Base-by-base conservation (phyloP, 2,888 invertebrate genomes). In the Diabrotica balteata region DNA sequence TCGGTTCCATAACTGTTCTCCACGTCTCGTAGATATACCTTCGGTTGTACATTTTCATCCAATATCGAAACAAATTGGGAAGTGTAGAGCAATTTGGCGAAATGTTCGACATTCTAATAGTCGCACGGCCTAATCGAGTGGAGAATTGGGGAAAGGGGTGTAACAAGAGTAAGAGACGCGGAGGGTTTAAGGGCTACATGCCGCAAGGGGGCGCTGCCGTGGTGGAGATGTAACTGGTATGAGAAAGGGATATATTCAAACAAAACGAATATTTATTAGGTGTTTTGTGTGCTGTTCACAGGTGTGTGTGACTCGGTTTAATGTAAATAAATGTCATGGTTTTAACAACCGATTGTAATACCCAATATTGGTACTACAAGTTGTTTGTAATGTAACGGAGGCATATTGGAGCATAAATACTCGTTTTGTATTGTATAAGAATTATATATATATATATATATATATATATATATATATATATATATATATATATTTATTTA, bases 51-150 rank as follows among this genome's bases (percentile, higher is more conserved):
- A 60, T 50, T 60, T 63, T 59, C 59, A 53, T 63, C 53, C 67
- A 59, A 67, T 67, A 67, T 59, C 63, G 67, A 67, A 59, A 67
- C 67, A 67, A 67, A 67, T 59, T 67, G 63, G 60, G 59, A 67
- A 60, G 54, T 67, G 67, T 59, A 47, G 53, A 67, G 63, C 67
- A 63, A 67, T 67, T 67, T 67, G 50, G 59, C 44, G 63, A 67
- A 60, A 63, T 63, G 67, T 67, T 67, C 63, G 63, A 63, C 67
- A 67, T 67, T 67, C 63, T 67, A 63, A 67, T 67, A 63, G 63
- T 67, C 55, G 67, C 63, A 11, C 52, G 32, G 32, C 45, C 60
- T 67, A 67, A 67, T 67, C 67, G 67, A 67, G 59, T 45, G 59
- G 67, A 67, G 55, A 44, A 63, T 63, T 61, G 59, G 60, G 10